phyloP scores from a whole-genome alignment of 2,888 invertebrate genomes.

The Euzetes globulus region DNA sequence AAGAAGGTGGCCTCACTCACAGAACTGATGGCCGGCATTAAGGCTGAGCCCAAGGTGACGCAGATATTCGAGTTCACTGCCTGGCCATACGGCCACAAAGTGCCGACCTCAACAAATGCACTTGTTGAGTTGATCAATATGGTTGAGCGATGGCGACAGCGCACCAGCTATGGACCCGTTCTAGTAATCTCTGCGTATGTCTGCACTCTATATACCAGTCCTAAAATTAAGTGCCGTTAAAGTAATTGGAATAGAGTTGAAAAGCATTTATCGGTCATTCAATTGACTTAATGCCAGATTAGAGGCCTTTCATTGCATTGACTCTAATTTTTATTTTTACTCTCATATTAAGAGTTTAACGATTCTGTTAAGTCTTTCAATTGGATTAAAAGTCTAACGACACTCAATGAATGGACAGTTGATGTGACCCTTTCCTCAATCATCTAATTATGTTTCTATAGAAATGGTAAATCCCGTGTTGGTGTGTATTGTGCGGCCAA shows the following conservation, averaged over 20 bases:
- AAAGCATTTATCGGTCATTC: background rate
- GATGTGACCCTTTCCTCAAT: slow-evolving; percentile 21
- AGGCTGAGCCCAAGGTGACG: slow-evolving; percentile 83
- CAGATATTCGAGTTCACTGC: slow-evolving; percentile 89
- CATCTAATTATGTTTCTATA: slow-evolving; percentile 47
- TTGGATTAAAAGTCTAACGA: too few species aligned
- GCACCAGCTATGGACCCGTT: slow-evolving; percentile 85
- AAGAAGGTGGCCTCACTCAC: slow-evolving; percentile 93
- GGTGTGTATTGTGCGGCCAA: slow-evolving; percentile 97
- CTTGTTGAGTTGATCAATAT: slow-evolving; percentile 93
- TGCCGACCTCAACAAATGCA: slow-evolving; percentile 91
- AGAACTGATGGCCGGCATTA: slow-evolving; percentile 91
- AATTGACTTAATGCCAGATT: background rate
- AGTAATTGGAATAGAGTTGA: background rate
- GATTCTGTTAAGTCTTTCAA: too few species aligned
- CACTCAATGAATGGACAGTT: too few species aligned
- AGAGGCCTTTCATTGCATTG: background rate
- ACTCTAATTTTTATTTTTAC: background rate
- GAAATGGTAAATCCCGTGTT: slow-evolving; percentile 86
- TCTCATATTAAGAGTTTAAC: too few species aligned
- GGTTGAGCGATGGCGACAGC: slow-evolving; percentile 89
- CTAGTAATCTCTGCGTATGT: slow-evolving; percentile 67
- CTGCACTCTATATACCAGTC: too few species aligned
- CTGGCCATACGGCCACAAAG: slow-evolving; percentile 95
- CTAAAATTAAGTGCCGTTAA: slow-evolving; percentile 1